phyloP scores from a whole-genome alignment of 2,888 invertebrate genomes.

The Tanypteryx hageni region DNA sequence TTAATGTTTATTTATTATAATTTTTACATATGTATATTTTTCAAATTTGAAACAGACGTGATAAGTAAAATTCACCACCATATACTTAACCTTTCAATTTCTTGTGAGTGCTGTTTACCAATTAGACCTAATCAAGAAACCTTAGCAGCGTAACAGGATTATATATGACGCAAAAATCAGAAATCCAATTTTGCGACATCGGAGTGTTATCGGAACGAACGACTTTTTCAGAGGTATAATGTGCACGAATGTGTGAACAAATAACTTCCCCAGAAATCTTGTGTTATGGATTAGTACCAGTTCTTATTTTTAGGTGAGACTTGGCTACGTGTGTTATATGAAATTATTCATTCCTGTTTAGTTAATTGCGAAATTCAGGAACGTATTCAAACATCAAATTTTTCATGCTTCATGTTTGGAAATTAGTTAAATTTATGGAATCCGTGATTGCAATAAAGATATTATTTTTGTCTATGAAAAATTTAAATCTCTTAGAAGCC shows the following conservation, averaged over 20 bases:
- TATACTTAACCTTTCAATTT: background rate
- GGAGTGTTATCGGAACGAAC: conserved; percentile 33
- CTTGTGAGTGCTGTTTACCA: background rate
- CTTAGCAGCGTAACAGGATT: conserved; percentile 45
- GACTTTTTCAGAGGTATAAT: conserved; percentile 7
- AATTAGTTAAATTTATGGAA: no score
- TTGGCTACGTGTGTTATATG: background rate
- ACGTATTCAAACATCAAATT: no score
- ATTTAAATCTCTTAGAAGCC: no score
- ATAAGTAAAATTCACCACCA: background rate
- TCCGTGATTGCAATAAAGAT: no score
- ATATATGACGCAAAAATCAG: conserved; percentile 39
- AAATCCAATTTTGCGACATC: conserved; percentile 42
- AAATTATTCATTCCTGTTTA: background rate
- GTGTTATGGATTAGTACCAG: background rate
- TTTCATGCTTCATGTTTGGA: no score
- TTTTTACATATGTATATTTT: background rate
- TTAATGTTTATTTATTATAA: background rate
- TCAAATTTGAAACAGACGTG: background rate
- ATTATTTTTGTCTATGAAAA: no score
- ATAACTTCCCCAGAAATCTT: background rate
- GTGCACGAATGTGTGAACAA: background rate
- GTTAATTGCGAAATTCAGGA: no score
- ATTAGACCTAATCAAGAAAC: conserved; percentile 14
- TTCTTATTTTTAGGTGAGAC: background rate